Base-by-base conservation (phyloP, 2,113 vertebrate genomes). In the Platysternon megacephalum region DNA sequence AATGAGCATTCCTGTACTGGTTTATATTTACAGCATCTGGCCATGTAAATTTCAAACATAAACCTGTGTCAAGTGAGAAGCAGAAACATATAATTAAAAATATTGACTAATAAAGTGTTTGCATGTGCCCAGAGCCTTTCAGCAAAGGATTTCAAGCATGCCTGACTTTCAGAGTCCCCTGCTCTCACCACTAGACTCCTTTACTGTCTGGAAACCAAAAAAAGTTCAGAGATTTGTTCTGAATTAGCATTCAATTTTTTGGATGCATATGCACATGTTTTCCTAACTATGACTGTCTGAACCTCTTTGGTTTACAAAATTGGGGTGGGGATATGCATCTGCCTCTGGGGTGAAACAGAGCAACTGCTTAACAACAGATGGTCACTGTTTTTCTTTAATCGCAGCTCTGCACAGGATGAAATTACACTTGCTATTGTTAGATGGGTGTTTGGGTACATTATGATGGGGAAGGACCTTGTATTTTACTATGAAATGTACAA, bases 11-110 rank as follows among this genome's bases (percentile, higher is more conserved):
- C 32, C 52, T 39, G 14, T 58, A 72, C 35, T 86, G 49, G 90
- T 92, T 92, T 94, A 89, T 95, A 92, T 95, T 97, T 96, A 95
- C 79, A 88, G 74, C 81, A 91, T 81, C 74, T 94, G 89, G 49
- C 48, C 82, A 65, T 85, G 79, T 80, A 89, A 78, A 74, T 79
- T 94, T 89, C 86, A 91, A 9, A 19, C 49, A 84, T 86, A 86
- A 91, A 78, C 32, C 24, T 12, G 2, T 53, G 55, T 56, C 0
- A 0, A 65, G 56, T 53, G 89, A 68, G 29, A 93, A 95, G 82
- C 49, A 1, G 3, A 81, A 29, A 89, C 19, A 39, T 86, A 46
- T 86, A 5, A 49, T 84, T 89, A 78, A 52, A 76, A 91, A 78
- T 76, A 44, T 44, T 76, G 74, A 76, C 21, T 76, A 76, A 76